phyloP scores from a whole-genome alignment of 2,113 vertebrate species.

The Todiramphus saurophagus region DNA sequence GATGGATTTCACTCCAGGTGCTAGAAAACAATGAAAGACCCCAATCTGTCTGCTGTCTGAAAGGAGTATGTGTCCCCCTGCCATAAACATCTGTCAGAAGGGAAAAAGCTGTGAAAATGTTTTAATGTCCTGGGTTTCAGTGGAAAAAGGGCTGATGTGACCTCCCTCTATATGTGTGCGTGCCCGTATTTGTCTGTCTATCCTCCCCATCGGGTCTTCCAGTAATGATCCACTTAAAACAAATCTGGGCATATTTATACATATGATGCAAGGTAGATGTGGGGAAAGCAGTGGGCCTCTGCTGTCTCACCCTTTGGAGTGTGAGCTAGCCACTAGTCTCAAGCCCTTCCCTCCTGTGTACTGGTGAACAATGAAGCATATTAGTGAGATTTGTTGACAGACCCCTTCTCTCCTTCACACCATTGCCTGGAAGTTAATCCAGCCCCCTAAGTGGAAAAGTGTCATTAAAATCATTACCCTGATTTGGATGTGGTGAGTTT shows the following conservation, averaged over 20 bases:
- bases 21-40: background rate
- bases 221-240: background rate
- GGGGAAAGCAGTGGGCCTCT: background rate
- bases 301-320: background rate
- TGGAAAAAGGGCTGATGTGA: background rate
- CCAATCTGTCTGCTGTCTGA: background rate
- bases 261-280: fast-evolving
- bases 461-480: background rate
- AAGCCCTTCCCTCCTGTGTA: background rate
- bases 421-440: background rate
- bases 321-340: background rate
- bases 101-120: background rate
- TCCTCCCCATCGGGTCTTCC: background rate
- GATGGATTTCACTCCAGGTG: background rate
- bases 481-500: background rate
- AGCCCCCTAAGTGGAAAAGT: background rate
- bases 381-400: background rate
- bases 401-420: background rate
- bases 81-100: background rate
- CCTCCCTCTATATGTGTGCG: fast-evolving
- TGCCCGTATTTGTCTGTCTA: background rate
- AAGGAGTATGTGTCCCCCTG: background rate
- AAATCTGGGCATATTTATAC: background rate
- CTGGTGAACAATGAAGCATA: background rate
- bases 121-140: background rate